phyloP scores from a whole-genome alignment of 2,797 vertebrate genomes.

The Chrosomus eos region DNA sequence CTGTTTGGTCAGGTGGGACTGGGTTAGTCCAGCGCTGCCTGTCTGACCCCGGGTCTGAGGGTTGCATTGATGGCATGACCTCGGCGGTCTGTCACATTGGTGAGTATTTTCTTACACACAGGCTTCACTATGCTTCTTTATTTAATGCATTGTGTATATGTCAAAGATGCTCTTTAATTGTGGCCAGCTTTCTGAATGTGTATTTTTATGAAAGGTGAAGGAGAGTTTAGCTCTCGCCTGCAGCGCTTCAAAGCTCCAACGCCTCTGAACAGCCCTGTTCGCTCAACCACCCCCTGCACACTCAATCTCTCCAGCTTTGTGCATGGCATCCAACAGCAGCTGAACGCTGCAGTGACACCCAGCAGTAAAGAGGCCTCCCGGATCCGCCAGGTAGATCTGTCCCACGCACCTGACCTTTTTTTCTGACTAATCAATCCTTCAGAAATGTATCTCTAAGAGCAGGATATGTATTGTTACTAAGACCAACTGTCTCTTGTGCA shows the following conservation, averaged over 20 bases:
- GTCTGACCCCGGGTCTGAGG: slow-evolving; percentile 71
- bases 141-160: background rate
- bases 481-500: slow-evolving; percentile 54
- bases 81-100: slow-evolving; percentile 63
- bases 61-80: slow-evolving; percentile 40
- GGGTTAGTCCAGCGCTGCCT: slow-evolving; percentile 67
- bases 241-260: slow-evolving; percentile 70
- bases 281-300: slow-evolving; percentile 46
- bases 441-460: background rate
- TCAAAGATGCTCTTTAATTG: background rate
- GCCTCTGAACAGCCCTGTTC: slow-evolving; percentile 42
- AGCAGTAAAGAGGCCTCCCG: slow-evolving; percentile 72
- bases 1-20: slow-evolving; percentile 55
- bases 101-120: slow-evolving; percentile 51
- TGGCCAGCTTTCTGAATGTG: background rate
- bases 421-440: background rate
- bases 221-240: slow-evolving; percentile 73
- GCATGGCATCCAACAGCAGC: slow-evolving; percentile 73
- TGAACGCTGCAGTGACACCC: slow-evolving; percentile 65
- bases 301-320: slow-evolving; percentile 67
- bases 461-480: too few species aligned
- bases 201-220: slow-evolving; percentile 62
- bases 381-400: slow-evolving; percentile 73
- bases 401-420: background rate
- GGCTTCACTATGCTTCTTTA: background rate